phyloP scores from a whole-genome alignment of 2,888 invertebrate genomes.

The Amiota minor region DNA sequence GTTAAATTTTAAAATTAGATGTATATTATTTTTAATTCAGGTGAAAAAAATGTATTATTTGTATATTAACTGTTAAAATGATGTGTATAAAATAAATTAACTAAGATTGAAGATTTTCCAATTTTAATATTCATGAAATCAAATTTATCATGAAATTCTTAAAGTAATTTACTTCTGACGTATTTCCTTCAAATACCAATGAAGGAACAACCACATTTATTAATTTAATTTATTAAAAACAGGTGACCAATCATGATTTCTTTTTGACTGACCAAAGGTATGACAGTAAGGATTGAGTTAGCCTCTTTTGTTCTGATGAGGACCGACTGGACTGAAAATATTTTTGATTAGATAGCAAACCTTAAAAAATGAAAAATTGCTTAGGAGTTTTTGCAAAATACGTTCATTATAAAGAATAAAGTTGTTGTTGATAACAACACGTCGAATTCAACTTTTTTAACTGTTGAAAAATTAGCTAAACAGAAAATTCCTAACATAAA shows the following conservation, averaged over 20 bases:
- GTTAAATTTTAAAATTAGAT: no score
- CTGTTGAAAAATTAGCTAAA: conserved; percentile 35
- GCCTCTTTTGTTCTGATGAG: neutral
- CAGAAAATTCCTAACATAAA: conserved; percentile 31
- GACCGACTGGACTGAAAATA: no score
- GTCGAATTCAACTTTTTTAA: no score
- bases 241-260: neutral
- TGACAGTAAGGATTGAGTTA: conserved; percentile 17
- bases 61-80: no score
- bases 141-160: conserved; percentile 56
- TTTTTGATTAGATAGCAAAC: no score
- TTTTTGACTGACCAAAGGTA: conserved; percentile 1
- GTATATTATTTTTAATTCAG: no score
- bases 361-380: neutral
- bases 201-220: conserved; percentile 4
- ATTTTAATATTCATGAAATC: conserved; percentile 55
- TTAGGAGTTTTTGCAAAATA: conserved; percentile 18
- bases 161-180: conserved; percentile 53
- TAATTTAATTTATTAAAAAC: no score
- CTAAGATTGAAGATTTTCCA: neutral
- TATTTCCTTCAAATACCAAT: conserved; percentile 31
- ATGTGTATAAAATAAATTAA: no score
- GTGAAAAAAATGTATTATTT: no score
- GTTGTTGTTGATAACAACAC: no score
- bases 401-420: conserved; percentile 5